Evolutionary conservation across 2,888 invertebrate species (phyloP).

Genomic region (Cordilura impudica): DNA sequence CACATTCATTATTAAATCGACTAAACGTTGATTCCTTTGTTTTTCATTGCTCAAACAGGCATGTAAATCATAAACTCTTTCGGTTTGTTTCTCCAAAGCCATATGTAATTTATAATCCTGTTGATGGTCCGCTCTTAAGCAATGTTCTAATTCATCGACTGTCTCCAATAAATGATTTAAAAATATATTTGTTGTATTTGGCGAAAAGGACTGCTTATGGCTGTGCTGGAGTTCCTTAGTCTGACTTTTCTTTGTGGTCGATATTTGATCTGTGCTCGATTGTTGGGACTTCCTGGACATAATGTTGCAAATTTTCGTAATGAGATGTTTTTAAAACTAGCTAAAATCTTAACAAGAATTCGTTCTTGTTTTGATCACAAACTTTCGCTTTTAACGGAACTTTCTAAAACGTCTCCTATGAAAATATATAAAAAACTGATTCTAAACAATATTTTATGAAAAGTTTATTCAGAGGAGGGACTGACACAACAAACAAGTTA

Average conservation of each 20-base stretch:
- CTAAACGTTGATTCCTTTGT: slow-evolving; percentile 71
- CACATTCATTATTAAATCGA: slow-evolving; percentile 70
- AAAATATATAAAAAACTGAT: neutral
- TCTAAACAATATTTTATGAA: neutral
- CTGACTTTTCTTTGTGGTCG: neutral
- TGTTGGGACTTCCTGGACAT: neutral
- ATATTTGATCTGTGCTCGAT: neutral
- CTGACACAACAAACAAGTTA: too few relatives aligned
- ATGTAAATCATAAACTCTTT: slow-evolving; percentile 68
- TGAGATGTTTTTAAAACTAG: neutral
- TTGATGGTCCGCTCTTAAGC: slow-evolving; percentile 71
- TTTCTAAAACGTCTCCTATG: neutral
- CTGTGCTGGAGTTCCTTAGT: neutral
- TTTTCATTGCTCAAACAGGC: slow-evolving; percentile 71
- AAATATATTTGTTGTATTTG: neutral
- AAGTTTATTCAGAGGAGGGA: too few relatives aligned
- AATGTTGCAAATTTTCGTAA: neutral
- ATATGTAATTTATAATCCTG: slow-evolving; percentile 68
- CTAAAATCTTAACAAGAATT: neutral
- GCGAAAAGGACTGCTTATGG: neutral
- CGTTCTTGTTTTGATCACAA: too few relatives aligned
- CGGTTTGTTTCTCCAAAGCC: slow-evolving; percentile 62
- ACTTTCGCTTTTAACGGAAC: neutral
- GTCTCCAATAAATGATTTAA: slow-evolving; percentile 60
- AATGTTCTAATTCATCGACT: slow-evolving; percentile 71